Evolutionary conservation across 2,113 vertebrate species (phyloP).

Genomic region (Xerus inauris): DNA sequence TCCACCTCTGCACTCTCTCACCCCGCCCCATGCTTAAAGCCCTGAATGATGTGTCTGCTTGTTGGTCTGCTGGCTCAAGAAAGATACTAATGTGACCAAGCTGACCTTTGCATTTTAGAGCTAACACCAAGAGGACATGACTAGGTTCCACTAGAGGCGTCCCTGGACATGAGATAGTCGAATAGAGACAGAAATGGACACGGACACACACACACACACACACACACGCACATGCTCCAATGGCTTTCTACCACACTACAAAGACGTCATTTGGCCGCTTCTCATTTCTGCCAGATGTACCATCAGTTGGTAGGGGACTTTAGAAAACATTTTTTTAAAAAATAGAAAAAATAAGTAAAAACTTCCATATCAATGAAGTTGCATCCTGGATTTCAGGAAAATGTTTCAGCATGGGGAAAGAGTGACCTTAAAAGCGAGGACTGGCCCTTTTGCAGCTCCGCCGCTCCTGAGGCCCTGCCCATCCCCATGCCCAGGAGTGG

Average conservation of each 20-base stretch:
- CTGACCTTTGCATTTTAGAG: not conserved
- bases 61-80: not conserved
- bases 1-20: not conserved
- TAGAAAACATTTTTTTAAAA: not conserved
- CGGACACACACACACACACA: not conserved
- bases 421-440: too few relatives aligned
- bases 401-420: not conserved
- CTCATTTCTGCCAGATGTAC: fast-evolving
- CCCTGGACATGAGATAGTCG: not conserved
- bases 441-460: not conserved
- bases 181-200: not conserved
- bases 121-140: not conserved
- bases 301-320: not conserved
- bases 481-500: not conserved
- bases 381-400: not conserved
- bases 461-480: fast-evolving
- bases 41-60: fast-evolving
- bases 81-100: not conserved
- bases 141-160: not conserved
- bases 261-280: not conserved
- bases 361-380: too few relatives aligned
- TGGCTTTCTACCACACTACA: not conserved
- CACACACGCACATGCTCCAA: not conserved
- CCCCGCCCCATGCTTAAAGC: not conserved
- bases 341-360: not conserved